Evolutionary conservation across 2,888 invertebrate genomes (phyloP).

Genomic region (Pyralis farinalis): DNA sequence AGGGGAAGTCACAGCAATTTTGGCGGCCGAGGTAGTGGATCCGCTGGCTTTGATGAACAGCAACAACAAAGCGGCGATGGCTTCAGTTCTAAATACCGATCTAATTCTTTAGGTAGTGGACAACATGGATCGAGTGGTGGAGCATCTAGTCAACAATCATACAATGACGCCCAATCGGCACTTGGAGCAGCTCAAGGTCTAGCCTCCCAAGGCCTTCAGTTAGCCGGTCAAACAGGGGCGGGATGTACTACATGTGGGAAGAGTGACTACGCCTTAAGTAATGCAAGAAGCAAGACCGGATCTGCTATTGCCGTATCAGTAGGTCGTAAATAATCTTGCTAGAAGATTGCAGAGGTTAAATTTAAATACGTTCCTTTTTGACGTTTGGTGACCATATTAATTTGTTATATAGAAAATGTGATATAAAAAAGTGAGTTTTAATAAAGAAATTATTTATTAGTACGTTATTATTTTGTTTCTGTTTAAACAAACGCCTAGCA

Average conservation of each 20-base stretch:
- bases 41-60: not conserved
- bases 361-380: too few species aligned
- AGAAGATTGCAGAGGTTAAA: not conserved
- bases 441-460: too few species aligned
- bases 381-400: not conserved
- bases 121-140: not conserved
- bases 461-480: too few species aligned
- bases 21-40: not conserved
- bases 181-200: constrained; percentile 51
- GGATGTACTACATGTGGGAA: constrained; percentile 61
- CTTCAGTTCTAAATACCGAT: not conserved
- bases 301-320: constrained; percentile 64
- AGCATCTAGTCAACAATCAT: constrained; percentile 5
- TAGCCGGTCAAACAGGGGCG: constrained; percentile 30
- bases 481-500: too few species aligned
- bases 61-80: not conserved
- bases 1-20: not conserved
- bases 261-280: constrained; percentile 60
- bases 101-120: constrained; percentile 4
- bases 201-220: constrained; percentile 51
- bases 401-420: not conserved
- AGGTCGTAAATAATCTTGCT: constrained; percentile 40
- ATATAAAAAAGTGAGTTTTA: not conserved
- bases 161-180: constrained; percentile 29
- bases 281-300: constrained; percentile 62